Base-by-base conservation (phyloP, 2,888 invertebrate genomes). In the Adelognathus sp. region DNA sequence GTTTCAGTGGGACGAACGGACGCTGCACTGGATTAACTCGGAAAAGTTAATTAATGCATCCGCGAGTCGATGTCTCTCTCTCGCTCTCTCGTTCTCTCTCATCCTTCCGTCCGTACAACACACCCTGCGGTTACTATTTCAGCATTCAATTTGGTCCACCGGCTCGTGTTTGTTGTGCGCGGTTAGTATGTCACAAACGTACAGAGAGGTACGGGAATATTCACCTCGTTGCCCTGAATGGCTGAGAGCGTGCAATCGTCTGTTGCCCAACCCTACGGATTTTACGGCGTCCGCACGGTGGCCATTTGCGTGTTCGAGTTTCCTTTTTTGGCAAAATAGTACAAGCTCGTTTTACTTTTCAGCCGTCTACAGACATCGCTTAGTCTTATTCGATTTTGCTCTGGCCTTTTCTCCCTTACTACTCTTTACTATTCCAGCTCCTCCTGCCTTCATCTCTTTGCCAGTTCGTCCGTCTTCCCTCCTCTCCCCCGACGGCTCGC, bases 31-130 rank as follows among this genome's bases (percentile, higher is more conserved):
- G 81, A 86, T 84, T 84, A 83, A 81, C 83, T 82, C 80, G 72
- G 79, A 82, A 83, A 39, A 81, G 79, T 82, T 84, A 85, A 87
- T 87, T 87, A 85, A 85, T 86, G 82, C 75, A 27, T 72, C 29
- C 14, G 5, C 16, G 3, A 1, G 3, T 36, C 7, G 24, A 33
- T 7, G 9, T 66, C 64, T 14, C 21, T 33, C 11, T 36, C 50
- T 16, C 6, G 1, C 36, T 16, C 39, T 39, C 4, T 33, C 21
- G 4, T 16, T 54, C 14, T n/a, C 18, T 54, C 6, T 4, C 24
- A 11, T 9, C 21, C 44, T n/a, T 11, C 16, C n/a, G 14, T n/a
- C 39, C 21, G 14, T 41, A 31, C 61, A 29, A 67, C 60, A 54
- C 72, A 61, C 46, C 67, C 66, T 31, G 66, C 64, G 41, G 63